phyloP scores from a whole-genome alignment of 35 echinoderm and acorn worm genomes.

The Strongylocentrotus purpuratus region DNA sequence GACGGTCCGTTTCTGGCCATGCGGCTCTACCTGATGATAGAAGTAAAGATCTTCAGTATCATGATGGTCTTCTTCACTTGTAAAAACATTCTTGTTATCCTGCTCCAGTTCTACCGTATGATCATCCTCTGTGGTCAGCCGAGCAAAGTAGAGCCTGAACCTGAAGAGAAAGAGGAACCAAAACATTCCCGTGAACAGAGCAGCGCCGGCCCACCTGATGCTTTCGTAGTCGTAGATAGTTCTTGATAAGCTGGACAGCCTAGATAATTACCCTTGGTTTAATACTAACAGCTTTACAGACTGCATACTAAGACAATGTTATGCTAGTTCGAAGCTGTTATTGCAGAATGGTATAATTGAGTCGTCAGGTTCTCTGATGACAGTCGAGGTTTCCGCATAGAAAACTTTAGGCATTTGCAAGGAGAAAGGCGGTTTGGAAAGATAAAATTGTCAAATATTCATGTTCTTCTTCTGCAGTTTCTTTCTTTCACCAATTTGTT shows the following conservation, averaged over 20 bases:
- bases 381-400: too few species aligned
- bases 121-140: conserved; percentile 46
- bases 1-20: conserved; percentile 85
- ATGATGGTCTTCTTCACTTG: conserved; percentile 94
- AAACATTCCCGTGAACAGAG: neutral
- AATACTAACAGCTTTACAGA: too few species aligned
- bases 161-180: neutral
- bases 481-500: too few species aligned
- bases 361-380: too few species aligned
- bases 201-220: neutral
- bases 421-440: too few species aligned
- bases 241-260: neutral
- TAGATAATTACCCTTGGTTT: too few species aligned
- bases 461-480: too few species aligned
- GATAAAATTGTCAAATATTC: too few species aligned
- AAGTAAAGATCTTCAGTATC: conserved; percentile 69
- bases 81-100: conserved; percentile 82
- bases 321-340: too few species aligned
- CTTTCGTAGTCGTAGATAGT: neutral
- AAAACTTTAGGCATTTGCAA: too few species aligned
- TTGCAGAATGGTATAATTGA: too few species aligned
- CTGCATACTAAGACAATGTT: too few species aligned
- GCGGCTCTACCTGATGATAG: conserved; percentile 81
- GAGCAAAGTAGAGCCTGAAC: neutral
- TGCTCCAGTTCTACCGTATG: conserved; percentile 80